Evolutionary conservation across 2,888 invertebrate species (phyloP).

Genomic region (Chrysolina haemoptera): DNA sequence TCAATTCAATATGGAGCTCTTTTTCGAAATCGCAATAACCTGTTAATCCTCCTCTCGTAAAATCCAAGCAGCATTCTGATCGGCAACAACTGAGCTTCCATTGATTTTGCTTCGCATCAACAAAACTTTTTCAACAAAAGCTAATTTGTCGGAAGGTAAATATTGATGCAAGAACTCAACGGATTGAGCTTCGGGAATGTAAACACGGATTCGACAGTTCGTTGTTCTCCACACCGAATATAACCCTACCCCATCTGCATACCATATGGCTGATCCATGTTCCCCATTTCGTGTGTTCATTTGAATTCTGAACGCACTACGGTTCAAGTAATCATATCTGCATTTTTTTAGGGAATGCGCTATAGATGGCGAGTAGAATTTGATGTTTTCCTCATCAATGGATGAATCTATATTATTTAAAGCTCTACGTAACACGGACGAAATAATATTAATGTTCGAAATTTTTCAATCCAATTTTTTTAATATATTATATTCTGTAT

Average conservation of each 20-base stretch:
- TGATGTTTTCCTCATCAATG: too few relatives aligned
- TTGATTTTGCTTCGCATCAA: not conserved
- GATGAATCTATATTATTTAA: too few relatives aligned
- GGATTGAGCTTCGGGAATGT: constrained; percentile 40
- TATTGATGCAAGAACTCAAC: constrained; percentile 39
- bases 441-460: too few relatives aligned
- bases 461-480: too few relatives aligned
- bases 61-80: not conserved
- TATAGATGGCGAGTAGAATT: too few relatives aligned
- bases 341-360: not conserved
- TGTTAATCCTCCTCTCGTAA: not conserved
- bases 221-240: constrained; percentile 47
- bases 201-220: constrained; percentile 49
- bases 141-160: constrained; percentile 39
- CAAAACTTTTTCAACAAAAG: constrained; percentile 29
- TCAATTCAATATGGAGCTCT: too few relatives aligned
- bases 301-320: not conserved
- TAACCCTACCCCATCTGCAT: constrained; percentile 51
- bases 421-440: too few relatives aligned
- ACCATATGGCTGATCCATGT: constrained; percentile 35
- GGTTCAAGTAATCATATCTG: not conserved
- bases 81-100: not conserved
- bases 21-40: not conserved
- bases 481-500: too few relatives aligned
- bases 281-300: constrained; percentile 9